These are phyloP conservation scores for Trachymyrmex cornetzi DNA, from an alignment of 1,140 invertebrate species.

Conservation along the genomic window DNA sequence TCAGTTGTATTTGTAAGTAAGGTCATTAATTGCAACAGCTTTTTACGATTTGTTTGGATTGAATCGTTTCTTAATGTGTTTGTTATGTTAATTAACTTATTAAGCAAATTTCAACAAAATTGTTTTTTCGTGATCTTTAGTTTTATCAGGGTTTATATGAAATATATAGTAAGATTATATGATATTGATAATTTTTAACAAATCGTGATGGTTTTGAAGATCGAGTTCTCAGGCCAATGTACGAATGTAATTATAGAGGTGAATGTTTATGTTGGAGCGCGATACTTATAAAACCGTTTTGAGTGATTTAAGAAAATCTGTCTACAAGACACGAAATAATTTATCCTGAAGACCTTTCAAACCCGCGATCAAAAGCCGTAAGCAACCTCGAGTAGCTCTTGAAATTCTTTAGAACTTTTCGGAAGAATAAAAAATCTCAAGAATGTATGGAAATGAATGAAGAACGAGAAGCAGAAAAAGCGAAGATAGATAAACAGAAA, in stretches of 20 bases:
- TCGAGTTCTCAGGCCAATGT: slow-evolving; percentile 36
- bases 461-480: background rate
- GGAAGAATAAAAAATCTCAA: background rate
- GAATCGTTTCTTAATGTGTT: background rate
- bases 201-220: slow-evolving; percentile 57
- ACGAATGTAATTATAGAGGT: slow-evolving; percentile 60
- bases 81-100: background rate
- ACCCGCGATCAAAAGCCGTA: background rate
- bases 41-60: background rate
- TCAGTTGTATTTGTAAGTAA: background rate
- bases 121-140: background rate
- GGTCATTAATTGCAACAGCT: background rate
- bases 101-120: background rate
- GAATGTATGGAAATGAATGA: background rate
- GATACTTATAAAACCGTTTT: slow-evolving; percentile 62
- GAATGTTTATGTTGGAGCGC: slow-evolving; percentile 63
- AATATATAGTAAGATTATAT: slow-evolving; percentile 7
- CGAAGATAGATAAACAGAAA: background rate
- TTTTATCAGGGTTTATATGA: background rate
- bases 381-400: slow-evolving; percentile 34
- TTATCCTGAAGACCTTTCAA: slow-evolving; percentile 26
- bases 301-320: slow-evolving; percentile 57
- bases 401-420: slow-evolving; percentile 2
- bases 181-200: slow-evolving; percentile 16
- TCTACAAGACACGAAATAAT: slow-evolving; percentile 7